phyloP scores from a whole-genome alignment of 2,888 invertebrate species.

The Phaedon cochleariae region DNA sequence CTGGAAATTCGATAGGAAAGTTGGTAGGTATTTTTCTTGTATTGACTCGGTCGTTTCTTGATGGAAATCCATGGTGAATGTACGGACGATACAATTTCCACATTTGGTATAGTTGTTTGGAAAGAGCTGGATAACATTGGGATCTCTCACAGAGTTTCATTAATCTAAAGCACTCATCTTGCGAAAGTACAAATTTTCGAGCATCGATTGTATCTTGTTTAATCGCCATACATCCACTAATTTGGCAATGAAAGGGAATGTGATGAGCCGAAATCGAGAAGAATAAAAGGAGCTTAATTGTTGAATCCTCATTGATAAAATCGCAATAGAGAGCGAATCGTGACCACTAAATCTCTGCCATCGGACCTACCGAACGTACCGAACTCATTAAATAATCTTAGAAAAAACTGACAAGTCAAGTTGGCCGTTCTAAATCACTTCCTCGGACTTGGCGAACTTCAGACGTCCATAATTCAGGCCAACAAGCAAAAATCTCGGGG shows the following conservation, averaged over 20 bases:
- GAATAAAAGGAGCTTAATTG: conserved; percentile 44
- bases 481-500: conserved; percentile 59
- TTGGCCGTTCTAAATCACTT: conserved; percentile 56
- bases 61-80: no score
- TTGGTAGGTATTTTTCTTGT: no score
- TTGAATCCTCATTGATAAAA: conserved; percentile 46
- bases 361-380: conserved; percentile 29
- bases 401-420: conserved; percentile 53
- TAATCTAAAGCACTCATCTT: neutral
- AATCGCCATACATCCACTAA: conserved; percentile 16
- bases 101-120: no score
- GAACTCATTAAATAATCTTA: conserved; percentile 55
- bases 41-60: no score
- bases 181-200: neutral
- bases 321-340: conserved; percentile 41
- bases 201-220: neutral
- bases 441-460: conserved; percentile 50
- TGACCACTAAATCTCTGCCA: conserved; percentile 50
- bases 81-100: no score
- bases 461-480: conserved; percentile 59
- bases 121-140: no score
- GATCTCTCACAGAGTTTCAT: neutral
- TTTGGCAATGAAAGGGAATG: conserved; percentile 20
- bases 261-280: conserved; percentile 8
- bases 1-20: no score